Evolutionary conservation across 2,113 vertebrate species (phyloP).

Genomic region (Thamnaconus septentrionalis): DNA sequence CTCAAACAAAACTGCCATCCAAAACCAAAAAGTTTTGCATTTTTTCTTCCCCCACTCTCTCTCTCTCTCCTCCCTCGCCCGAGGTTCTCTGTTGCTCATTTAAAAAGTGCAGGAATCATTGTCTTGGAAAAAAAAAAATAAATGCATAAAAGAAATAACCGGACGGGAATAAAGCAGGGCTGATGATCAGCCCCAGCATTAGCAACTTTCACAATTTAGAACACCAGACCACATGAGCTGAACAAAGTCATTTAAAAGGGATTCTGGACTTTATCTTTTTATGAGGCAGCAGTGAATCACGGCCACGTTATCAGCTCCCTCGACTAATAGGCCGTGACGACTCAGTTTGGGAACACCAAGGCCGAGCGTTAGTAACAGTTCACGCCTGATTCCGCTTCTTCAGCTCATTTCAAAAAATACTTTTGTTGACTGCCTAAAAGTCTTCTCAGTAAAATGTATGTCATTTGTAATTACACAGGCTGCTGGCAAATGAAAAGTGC

Average conservation of each 20-base stretch:
- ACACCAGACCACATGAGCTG: conserved; percentile 17
- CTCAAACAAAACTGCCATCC: too few relatives aligned
- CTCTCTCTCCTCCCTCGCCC: too few relatives aligned
- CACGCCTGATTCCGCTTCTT: conserved; percentile 39
- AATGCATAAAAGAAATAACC: conserved; percentile 1
- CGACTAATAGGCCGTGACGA: conserved; percentile 45
- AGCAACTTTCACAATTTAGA: conserved; percentile 19
- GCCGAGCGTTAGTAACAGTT: conserved; percentile 33
- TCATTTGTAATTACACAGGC: conserved; percentile 4
- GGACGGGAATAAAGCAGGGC: not conserved
- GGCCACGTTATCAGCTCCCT: conserved; percentile 34
- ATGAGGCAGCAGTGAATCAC: conserved; percentile 27
- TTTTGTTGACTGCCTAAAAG: conserved; percentile 33
- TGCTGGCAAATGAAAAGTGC: not conserved
- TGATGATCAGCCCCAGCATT: not conserved
- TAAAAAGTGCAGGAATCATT: conserved; percentile 38
- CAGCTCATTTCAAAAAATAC: conserved; percentile 44
- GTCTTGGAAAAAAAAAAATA: not conserved
- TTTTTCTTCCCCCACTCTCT: too few relatives aligned
- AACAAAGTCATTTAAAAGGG: conserved; percentile 10
- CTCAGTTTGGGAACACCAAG: conserved; percentile 37
- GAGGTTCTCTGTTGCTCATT: conserved; percentile 11
- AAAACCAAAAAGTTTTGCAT: too few relatives aligned
- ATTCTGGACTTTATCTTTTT: conserved; percentile 34
- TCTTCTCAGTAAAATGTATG: conserved; percentile 15